Evolutionary conservation across 37 sponge, comb jelly and placozoan genomes (phyloP).

Genomic region (Corticium candelabrum): DNA sequence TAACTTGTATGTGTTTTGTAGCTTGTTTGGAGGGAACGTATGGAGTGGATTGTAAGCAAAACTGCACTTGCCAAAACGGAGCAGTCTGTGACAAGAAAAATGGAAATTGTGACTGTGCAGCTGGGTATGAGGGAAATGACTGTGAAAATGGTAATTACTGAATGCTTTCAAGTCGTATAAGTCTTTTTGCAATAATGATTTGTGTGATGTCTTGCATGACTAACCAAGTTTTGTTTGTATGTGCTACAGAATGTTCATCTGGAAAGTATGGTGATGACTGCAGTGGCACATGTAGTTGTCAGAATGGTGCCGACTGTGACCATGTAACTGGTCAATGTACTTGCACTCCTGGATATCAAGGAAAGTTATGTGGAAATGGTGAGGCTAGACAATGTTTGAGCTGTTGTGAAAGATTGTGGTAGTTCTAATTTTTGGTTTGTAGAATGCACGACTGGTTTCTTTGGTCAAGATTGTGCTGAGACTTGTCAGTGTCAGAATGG

Average conservation of each 20-base stretch:
- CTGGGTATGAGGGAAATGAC: neutral
- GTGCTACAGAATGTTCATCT: neutral
- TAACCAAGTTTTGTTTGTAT: too few relatives aligned
- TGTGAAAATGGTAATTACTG: neutral
- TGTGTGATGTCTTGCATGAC: too few relatives aligned
- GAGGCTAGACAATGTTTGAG: neutral
- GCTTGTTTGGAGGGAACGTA: neutral
- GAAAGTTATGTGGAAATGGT: neutral
- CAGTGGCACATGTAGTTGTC: neutral
- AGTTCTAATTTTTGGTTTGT: neutral
- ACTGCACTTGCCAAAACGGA: neutral
- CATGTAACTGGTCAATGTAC: neutral
- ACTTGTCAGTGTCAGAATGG: conserved; percentile 19
- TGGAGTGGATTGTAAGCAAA: neutral
- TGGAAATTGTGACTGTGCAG: neutral
- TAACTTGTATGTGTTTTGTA: too few relatives aligned
- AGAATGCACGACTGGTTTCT: conserved; percentile 34
- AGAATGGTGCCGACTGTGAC: neutral
- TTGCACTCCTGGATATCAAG: conserved; percentile 1
- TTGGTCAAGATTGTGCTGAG: conserved; percentile 9
- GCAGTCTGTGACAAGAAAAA: neutral
- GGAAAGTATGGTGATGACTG: neutral
- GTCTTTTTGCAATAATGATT: too few relatives aligned
- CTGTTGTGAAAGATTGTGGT: too few relatives aligned
- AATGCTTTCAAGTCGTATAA: neutral